Conservation (phyloP, 2,113 vertebrate genomes). For the Formicarius rufipectus region DNA sequence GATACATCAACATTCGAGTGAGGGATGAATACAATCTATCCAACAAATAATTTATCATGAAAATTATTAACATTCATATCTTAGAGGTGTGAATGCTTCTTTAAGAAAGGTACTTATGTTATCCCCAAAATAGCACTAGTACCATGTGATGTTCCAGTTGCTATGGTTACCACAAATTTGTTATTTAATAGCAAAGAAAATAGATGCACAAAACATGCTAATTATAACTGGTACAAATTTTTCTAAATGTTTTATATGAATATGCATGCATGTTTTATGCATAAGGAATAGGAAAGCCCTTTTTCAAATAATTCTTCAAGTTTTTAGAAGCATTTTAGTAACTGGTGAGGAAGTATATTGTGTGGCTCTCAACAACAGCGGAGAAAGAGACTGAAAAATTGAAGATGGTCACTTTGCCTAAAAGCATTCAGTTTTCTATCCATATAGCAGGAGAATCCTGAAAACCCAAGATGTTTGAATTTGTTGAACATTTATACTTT, state of each 20-base stretch:
- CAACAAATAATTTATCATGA: constrained; percentile 42
- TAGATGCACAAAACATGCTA: constrained; percentile 85
- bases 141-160: constrained; percentile 80
- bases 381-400: constrained; percentile 28
- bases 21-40: constrained; percentile 28
- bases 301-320: constrained; percentile 70
- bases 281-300: constrained; percentile 74
- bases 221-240: constrained; percentile 84
- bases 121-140: constrained; percentile 80
- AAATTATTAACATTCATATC: constrained; percentile 70
- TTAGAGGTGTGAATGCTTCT: constrained; percentile 75
- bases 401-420: constrained; percentile 34
- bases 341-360: constrained; percentile 25
- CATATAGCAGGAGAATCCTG: constrained; percentile 20
- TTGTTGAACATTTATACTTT: background rate
- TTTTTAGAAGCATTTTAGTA: constrained; percentile 56
- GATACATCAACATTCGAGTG: background rate
- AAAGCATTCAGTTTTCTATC: constrained; percentile 5
- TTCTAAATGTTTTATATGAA: constrained; percentile 80
- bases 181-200: constrained; percentile 87
- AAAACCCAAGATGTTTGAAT: background rate
- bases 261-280: constrained; percentile 79
- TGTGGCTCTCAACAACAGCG: constrained; percentile 9
- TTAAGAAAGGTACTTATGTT: constrained; percentile 83
- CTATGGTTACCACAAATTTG: constrained; percentile 86